Evolutionary conservation across 2,113 vertebrate genomes (phyloP).

Genomic region (Oxygymnocypris stewartii): DNA sequence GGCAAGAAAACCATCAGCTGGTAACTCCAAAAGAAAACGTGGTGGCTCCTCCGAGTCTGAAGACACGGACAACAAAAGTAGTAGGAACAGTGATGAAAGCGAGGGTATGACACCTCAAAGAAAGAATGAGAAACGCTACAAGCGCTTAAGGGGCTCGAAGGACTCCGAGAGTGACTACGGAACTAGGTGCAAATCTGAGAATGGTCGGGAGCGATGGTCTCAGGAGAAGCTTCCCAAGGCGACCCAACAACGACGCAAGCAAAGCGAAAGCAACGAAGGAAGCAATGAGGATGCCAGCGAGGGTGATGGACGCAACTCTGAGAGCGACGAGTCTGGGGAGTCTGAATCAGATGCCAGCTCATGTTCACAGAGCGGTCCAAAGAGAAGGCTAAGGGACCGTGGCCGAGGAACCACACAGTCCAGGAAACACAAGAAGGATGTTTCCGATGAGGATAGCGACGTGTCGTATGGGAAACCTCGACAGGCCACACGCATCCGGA

Average conservation of each 20-base stretch:
- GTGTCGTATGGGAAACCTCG: slow-evolving; percentile 47
- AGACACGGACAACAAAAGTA: slow-evolving; percentile 45
- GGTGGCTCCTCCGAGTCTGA: slow-evolving; percentile 74
- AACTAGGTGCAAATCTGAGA: neutral
- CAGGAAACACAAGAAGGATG: neutral
- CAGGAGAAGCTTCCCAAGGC: slow-evolving; percentile 20
- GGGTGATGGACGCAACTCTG: slow-evolving; percentile 60
- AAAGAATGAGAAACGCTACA: slow-evolving; percentile 15
- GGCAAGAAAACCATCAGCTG: slow-evolving; percentile 43
- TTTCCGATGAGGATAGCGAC: slow-evolving; percentile 65
- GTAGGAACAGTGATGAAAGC: slow-evolving; percentile 34
- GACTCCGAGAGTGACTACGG: slow-evolving; percentile 56
- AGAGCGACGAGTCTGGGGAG: slow-evolving; percentile 65
- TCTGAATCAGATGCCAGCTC: slow-evolving; percentile 70
- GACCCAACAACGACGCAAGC: slow-evolving; percentile 42
- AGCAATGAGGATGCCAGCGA: slow-evolving; percentile 55
- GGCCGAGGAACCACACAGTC: slow-evolving; percentile 52
- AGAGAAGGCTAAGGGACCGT: slow-evolving; percentile 56
- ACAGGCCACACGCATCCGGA: slow-evolving; percentile 66
- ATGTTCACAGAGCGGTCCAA: slow-evolving; percentile 72
- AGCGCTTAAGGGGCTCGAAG: slow-evolving; percentile 7
- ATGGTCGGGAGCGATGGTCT: neutral
- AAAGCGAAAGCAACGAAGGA: slow-evolving; percentile 56
- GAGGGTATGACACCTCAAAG: neutral
- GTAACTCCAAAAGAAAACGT: slow-evolving; percentile 67